Conservation (phyloP, 2,113 vertebrate species). For the Rhinolophus ferrumequinum region DNA sequence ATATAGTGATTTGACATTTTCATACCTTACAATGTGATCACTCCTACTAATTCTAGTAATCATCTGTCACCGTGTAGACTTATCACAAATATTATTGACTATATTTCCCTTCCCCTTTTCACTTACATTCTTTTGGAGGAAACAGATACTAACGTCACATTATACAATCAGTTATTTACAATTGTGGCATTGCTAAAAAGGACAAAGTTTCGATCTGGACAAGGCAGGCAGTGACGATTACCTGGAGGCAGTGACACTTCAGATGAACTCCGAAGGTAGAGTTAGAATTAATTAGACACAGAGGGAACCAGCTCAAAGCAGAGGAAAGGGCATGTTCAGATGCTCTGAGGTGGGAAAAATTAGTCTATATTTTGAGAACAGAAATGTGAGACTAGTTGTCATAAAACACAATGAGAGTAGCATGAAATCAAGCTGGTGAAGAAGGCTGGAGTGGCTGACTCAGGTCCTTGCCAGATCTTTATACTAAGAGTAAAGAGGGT, state of each 20-base stretch:
- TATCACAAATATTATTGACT: too few species aligned
- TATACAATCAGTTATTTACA: neutral
- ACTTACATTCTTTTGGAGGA: neutral
- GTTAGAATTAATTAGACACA: slow-evolving; percentile 7
- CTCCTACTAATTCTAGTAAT: too few species aligned
- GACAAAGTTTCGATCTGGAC: neutral
- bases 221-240: neutral
- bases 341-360: neutral
- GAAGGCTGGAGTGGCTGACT: neutral
- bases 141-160: neutral
- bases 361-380: neutral
- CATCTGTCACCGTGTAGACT: too few species aligned
- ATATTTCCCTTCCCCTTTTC: too few species aligned
- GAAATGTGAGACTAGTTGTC: neutral
- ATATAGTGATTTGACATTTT: too few species aligned
- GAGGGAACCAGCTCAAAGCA: neutral
- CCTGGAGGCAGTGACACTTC: neutral
- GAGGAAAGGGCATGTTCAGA: neutral
- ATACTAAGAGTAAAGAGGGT: neutral
- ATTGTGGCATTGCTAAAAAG: neutral
- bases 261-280: neutral
- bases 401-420: neutral
- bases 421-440: neutral
- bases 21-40: too few species aligned
- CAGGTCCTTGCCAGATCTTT: neutral